These are phyloP conservation scores for Spisula subtruncata DNA, from an alignment of 2,888 invertebrate genomes.

Conservation along the genomic window DNA sequence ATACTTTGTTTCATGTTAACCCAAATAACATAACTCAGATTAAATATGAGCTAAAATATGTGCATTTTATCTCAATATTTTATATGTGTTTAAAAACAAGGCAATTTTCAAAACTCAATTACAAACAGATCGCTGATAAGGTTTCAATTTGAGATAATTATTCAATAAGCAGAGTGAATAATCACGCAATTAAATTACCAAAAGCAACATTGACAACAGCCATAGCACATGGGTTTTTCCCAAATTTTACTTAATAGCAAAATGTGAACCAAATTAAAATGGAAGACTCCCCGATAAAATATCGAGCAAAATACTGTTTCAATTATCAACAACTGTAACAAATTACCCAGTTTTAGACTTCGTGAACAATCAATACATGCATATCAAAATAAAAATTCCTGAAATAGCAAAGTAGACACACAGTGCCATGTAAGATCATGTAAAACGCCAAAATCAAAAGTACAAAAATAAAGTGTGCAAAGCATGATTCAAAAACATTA, in stretches of 20 bases:
- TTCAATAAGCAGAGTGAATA: too few species aligned
- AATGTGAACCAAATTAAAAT: too few species aligned
- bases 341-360: slow-evolving; percentile 5
- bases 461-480: slow-evolving; percentile 23
- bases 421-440: background rate
- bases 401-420: slow-evolving; percentile 14
- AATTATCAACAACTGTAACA: slow-evolving; percentile 3
- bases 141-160: too few species aligned
- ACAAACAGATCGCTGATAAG: too few species aligned
- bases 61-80: too few species aligned
- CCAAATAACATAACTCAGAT: too few species aligned
- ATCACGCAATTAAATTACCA: background rate
- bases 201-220: slow-evolving; percentile 5
- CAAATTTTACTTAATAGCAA: too few species aligned
- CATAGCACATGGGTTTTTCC: background rate
- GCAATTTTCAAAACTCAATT: too few species aligned
- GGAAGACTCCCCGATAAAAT: too few species aligned
- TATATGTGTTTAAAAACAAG: too few species aligned
- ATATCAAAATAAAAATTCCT: slow-evolving; percentile 11
- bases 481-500: background rate
- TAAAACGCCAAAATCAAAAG: slow-evolving; percentile 1
- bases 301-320: background rate
- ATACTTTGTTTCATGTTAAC: too few species aligned
- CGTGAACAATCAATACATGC: background rate
- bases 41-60: too few species aligned